Conservation (phyloP, 2,113 vertebrate genomes). For the Alaudala cheleensis region DNA sequence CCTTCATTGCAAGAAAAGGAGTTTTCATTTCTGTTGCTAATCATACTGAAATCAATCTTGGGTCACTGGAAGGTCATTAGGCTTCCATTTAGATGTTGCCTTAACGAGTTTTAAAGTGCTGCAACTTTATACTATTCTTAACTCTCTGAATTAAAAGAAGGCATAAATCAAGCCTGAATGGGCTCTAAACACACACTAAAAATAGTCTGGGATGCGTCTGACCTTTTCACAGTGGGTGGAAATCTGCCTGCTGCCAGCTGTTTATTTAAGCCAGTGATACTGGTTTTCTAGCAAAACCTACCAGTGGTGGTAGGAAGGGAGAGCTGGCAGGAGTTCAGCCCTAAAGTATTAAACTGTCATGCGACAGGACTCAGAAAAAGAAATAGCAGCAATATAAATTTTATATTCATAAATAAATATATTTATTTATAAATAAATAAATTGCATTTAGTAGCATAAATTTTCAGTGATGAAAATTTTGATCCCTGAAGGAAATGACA, state of each 20-base stretch:
- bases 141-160: not conserved
- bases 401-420: too few species aligned
- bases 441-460: too few species aligned
- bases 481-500: not conserved
- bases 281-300: conserved; percentile 30
- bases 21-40: not conserved
- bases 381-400: not conserved
- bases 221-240: not conserved
- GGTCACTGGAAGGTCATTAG: not conserved
- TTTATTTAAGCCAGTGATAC: not conserved
- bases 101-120: not conserved
- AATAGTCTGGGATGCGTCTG: conserved; percentile 5
- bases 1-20: not conserved
- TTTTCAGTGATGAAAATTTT: not conserved
- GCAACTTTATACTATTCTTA: not conserved
- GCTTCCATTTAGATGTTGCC: not conserved
- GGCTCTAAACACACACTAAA: not conserved
- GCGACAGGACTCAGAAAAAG: not conserved
- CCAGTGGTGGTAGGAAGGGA: not conserved
- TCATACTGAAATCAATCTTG: not conserved
- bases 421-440: too few species aligned
- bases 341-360: not conserved
- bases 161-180: not conserved
- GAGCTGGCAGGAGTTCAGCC: not conserved
- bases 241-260: not conserved